Evolutionary conservation across 2,888 invertebrate genomes (phyloP).

Genomic region (Xanthostigma xanthostigma): DNA sequence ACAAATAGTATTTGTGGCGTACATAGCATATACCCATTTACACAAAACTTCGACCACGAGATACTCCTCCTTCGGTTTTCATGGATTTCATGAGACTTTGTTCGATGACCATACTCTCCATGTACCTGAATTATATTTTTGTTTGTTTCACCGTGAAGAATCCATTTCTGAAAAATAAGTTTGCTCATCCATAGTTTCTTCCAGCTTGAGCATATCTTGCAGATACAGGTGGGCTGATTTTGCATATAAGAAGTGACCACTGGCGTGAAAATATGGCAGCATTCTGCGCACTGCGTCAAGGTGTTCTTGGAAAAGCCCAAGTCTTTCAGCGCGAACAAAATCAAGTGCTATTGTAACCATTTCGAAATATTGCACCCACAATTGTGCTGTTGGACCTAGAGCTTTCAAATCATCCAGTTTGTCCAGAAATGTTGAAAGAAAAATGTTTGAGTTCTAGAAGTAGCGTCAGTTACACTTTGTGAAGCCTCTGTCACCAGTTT

Average conservation of each 20-base stretch:
- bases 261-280: constrained; percentile 21
- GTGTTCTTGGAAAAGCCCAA: too few species aligned
- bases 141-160: constrained; percentile 10
- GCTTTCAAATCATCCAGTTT: too few species aligned
- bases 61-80: constrained; percentile 1
- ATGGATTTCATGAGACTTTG: constrained; percentile 7
- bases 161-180: constrained; percentile 15
- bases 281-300: too few species aligned
- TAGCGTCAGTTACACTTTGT: too few species aligned
- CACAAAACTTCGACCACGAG: constrained; percentile 14
- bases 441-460: too few species aligned
- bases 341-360: too few species aligned
- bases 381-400: too few species aligned
- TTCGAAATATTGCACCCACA: too few species aligned
- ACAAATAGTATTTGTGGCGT: constrained; percentile 18
- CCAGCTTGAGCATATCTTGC: constrained; percentile 17
- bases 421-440: too few species aligned
- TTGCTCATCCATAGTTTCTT: constrained; percentile 16
- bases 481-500: too few species aligned
- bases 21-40: constrained; percentile 18
- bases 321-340: too few species aligned
- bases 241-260: constrained; percentile 16
- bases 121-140: too few species aligned
- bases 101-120: not conserved
- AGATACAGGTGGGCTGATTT: constrained; percentile 15